phyloP scores from a whole-genome alignment of 37 sponge, comb jelly and placozoan genomes.

The Aplysina aerophoba region DNA sequence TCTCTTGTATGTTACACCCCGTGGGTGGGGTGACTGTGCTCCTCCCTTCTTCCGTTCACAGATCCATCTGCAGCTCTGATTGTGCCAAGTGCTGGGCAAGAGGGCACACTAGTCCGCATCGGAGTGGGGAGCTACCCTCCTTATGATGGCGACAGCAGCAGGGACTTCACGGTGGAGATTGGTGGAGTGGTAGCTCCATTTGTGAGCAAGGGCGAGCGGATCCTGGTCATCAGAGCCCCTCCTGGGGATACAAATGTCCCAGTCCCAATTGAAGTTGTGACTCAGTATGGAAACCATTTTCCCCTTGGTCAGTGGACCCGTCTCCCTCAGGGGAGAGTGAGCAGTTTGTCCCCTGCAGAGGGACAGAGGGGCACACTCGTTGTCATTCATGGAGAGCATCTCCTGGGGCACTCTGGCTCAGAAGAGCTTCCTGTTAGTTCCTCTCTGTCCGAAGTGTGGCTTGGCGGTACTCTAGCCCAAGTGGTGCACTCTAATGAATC shows the following conservation, averaged over 20 bases:
- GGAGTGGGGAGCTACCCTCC: constrained; percentile 52
- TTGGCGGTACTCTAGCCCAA: constrained; percentile 35
- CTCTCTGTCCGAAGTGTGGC: background rate
- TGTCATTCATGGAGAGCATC: constrained; percentile 52
- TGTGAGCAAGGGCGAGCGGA: background rate
- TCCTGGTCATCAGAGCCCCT: background rate
- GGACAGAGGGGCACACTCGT: constrained; percentile 75
- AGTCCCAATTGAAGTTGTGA: constrained; percentile 31
- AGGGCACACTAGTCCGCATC: constrained; percentile 45
- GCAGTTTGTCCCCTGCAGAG: constrained; percentile 22
- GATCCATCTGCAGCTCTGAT: constrained; percentile 35
- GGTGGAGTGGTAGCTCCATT: constrained; percentile 31
- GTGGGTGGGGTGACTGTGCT: background rate
- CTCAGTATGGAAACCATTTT: constrained; percentile 43
- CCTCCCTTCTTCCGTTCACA: constrained; percentile 11
- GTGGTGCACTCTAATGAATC: background rate
- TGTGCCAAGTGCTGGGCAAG: constrained; percentile 25
- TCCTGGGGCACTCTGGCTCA: constrained; percentile 46
- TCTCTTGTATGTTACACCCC: constrained; percentile 6
- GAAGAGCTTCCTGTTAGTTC: background rate
- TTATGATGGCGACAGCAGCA: constrained; percentile 67
- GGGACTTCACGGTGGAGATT: constrained; percentile 31
- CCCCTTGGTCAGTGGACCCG: constrained; percentile 29
- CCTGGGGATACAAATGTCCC: background rate
- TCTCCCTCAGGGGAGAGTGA: constrained; percentile 41